Evolutionary conservation across 2,888 invertebrate genomes (phyloP).

Genomic region (Drosophila yooni): DNA sequence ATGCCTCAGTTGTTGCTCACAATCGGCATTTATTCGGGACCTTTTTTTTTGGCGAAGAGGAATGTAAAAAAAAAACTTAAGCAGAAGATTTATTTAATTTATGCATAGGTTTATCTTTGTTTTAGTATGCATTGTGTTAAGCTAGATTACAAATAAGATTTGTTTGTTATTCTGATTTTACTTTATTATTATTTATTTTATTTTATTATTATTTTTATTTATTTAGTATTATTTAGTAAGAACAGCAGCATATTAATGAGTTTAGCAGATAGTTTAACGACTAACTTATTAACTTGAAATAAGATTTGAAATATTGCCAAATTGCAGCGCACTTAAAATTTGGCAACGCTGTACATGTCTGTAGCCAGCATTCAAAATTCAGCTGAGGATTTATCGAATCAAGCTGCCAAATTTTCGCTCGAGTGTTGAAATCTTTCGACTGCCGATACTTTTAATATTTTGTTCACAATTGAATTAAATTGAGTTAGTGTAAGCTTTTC

Average conservation of each 20-base stretch:
- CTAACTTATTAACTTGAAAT: not conserved
- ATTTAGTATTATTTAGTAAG: not conserved
- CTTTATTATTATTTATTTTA: not conserved
- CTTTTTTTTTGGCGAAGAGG: not conserved
- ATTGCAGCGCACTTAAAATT: not conserved
- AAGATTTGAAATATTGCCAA: not conserved
- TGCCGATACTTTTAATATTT: not conserved
- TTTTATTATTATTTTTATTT: no score
- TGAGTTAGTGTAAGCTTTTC: not conserved
- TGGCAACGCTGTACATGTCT: not conserved
- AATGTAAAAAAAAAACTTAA: not conserved
- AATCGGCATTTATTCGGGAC: slow-evolving; percentile 5
- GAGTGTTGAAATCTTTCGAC: not conserved
- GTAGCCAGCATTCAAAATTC: not conserved
- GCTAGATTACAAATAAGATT: not conserved
- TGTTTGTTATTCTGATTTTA: not conserved
- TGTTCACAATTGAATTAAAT: not conserved
- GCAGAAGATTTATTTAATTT: not conserved
- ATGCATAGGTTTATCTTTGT: not conserved
- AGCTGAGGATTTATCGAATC: not conserved
- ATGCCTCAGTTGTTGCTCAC: slow-evolving; percentile 14
- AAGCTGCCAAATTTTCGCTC: not conserved
- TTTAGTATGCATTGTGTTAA: not conserved
- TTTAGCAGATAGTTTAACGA: not conserved
- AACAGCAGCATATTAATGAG: no score